Conservation (phyloP, 2,113 vertebrate species). For the Cygnus buccinator region DNA sequence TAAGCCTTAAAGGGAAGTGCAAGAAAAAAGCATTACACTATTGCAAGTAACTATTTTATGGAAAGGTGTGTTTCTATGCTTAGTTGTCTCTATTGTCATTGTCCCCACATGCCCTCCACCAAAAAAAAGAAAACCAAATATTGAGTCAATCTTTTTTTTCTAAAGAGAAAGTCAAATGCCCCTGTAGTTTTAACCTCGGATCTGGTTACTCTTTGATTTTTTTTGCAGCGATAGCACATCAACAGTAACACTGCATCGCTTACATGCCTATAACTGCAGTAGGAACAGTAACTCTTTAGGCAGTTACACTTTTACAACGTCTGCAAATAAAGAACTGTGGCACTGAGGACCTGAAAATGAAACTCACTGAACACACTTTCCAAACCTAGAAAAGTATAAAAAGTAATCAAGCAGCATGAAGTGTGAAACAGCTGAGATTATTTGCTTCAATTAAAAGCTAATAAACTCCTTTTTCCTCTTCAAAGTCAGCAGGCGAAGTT, state of each 20-base stretch:
- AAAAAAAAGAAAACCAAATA: background rate
- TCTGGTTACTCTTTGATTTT: background rate
- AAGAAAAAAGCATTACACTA: background rate
- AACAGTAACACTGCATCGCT: background rate
- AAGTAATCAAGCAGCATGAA: background rate
- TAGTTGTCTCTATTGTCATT: background rate
- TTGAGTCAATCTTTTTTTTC: background rate
- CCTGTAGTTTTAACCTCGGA: background rate
- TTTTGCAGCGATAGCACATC: background rate
- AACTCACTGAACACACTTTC: background rate
- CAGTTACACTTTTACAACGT: background rate
- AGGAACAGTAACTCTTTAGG: background rate
- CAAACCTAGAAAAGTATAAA: background rate
- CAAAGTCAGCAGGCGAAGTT: background rate
- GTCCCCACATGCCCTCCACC: background rate
- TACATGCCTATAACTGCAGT: background rate
- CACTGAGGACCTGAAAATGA: background rate
- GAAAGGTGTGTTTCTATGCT: background rate
- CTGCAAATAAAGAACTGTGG: background rate
- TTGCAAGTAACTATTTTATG: background rate
- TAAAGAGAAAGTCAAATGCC: background rate
- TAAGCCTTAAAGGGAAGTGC: background rate
- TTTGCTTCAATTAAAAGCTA: background rate
- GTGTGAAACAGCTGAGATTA: background rate
- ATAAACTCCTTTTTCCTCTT: background rate